These are phyloP conservation scores for Chrysopilus asiliformis DNA, from an alignment of 2,888 invertebrate genomes.

Conservation along the genomic window DNA sequence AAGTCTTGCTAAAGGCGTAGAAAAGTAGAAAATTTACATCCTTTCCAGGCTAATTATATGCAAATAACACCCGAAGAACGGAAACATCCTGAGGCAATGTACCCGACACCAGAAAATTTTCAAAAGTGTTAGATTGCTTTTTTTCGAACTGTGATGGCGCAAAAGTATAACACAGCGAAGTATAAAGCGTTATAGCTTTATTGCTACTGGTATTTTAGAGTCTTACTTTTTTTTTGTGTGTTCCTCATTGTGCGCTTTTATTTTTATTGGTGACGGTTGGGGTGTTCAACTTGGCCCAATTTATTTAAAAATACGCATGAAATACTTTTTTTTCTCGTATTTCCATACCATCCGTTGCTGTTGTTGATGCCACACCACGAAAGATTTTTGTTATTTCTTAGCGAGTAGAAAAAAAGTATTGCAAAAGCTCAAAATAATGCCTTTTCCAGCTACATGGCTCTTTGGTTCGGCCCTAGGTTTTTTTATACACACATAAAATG, in stretches of 20 bases:
- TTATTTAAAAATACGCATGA: not conserved
- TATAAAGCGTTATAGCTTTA: no score
- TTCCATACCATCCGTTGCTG: not conserved
- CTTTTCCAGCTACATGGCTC: not conserved
- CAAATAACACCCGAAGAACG: constrained; percentile 9
- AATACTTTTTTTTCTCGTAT: not conserved
- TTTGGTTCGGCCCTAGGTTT: not conserved
- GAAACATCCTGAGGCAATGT: constrained; percentile 8
- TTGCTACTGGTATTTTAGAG: not conserved
- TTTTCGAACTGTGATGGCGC: no score
- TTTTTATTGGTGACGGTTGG: not conserved
- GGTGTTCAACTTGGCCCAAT: not conserved
- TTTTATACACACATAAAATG: no score
- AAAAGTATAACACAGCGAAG: no score
- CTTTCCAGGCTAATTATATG: constrained; percentile 11
- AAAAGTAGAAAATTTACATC: constrained; percentile 8
- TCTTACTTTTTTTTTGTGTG: not conserved
- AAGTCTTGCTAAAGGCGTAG: no score
- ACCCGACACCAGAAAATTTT: constrained; percentile 6
- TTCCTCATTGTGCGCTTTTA: not conserved
- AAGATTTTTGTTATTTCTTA: not conserved
- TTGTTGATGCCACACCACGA: not conserved
- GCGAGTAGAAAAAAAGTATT: not conserved
- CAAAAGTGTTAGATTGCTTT: constrained; percentile 11
- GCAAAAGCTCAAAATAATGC: not conserved